Conservation (phyloP, 2,797 vertebrate species). For the Numenius phaeopus region DNA sequence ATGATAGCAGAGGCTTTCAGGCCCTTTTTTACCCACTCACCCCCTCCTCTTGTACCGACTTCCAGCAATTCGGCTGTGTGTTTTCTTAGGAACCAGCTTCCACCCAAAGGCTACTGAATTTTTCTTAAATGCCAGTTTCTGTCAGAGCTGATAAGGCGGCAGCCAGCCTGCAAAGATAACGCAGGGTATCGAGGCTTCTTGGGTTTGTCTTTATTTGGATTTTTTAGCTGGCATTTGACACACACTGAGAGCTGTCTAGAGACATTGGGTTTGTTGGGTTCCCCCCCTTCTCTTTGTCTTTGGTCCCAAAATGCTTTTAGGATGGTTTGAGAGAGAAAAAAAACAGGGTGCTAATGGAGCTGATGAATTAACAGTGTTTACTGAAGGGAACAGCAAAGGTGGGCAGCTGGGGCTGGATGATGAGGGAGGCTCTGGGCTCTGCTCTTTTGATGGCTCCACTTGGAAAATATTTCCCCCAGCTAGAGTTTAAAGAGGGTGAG, state of each 20-base stretch:
- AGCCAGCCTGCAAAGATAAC: constrained; percentile 60
- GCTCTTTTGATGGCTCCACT: background rate
- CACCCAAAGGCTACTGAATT: constrained; percentile 29
- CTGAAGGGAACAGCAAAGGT: background rate
- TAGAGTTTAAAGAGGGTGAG: background rate
- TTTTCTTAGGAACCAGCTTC: constrained; percentile 47
- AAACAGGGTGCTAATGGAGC: background rate
- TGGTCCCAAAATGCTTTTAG: constrained; percentile 2
- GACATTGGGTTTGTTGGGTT: background rate
- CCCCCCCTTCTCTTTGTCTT: background rate
- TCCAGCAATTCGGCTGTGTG: background rate
- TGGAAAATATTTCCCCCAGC: background rate
- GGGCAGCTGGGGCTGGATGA: background rate
- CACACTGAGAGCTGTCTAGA: background rate
- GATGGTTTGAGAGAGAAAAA: background rate
- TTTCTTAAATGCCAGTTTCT: background rate
- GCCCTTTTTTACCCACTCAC: background rate
- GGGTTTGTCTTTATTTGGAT: constrained; percentile 44
- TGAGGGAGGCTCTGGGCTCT: rapidly evolving
- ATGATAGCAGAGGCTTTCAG: background rate
- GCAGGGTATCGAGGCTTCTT: background rate
- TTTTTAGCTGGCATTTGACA: constrained; percentile 32
- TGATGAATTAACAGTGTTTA: background rate
- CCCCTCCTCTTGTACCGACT: background rate
- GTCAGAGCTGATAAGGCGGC: constrained; percentile 61